These are phyloP conservation scores for Cabera pusaria DNA, from an alignment of 2,888 invertebrate species.

Conservation along the genomic window DNA sequence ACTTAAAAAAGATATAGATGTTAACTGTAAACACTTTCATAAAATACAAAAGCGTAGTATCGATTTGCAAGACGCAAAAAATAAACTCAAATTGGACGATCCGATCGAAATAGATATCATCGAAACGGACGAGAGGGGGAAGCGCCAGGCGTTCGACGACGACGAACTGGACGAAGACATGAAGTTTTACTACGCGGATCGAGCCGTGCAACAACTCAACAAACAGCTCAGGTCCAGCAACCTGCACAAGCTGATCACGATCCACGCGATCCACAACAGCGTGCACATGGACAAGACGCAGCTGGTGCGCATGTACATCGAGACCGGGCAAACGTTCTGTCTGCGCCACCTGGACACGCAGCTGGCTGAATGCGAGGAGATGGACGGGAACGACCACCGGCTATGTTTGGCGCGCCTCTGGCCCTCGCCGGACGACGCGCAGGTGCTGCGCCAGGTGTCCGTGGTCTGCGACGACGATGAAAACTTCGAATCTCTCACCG, in stretches of 20 bases:
- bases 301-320: conserved; percentile 61
- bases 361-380: conserved; percentile 56
- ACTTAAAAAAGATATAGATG: conserved; percentile 52
- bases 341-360: conserved; percentile 44
- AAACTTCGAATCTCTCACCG: conserved; percentile 52
- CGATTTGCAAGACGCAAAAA: conserved; percentile 12
- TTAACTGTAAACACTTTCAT: conserved; percentile 46
- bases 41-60: conserved; percentile 15
- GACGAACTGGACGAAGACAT: conserved; percentile 60
- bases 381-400: conserved; percentile 54
- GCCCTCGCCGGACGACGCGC: conserved; percentile 62
- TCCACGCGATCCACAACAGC: conserved; percentile 50
- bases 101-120: conserved; percentile 16
- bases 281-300: conserved; percentile 48
- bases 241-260: conserved; percentile 56
- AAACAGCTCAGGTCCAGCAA: conserved; percentile 48
- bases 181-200: conserved; percentile 58
- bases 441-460: conserved; percentile 46
- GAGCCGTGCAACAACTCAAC: conserved; percentile 53
- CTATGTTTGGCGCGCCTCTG: conserved; percentile 59
- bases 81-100: conserved; percentile 5
- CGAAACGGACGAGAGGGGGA: conserved; percentile 27
- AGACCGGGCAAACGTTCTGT: conserved; percentile 61
- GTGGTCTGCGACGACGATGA: conserved; percentile 60
- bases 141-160: conserved; percentile 48